A percentile compares a stretch with the other conserved stretches of the same genome.
Conservation (phyloP, 2,888 invertebrate species). For the Osmoderma eremita region DNA sequence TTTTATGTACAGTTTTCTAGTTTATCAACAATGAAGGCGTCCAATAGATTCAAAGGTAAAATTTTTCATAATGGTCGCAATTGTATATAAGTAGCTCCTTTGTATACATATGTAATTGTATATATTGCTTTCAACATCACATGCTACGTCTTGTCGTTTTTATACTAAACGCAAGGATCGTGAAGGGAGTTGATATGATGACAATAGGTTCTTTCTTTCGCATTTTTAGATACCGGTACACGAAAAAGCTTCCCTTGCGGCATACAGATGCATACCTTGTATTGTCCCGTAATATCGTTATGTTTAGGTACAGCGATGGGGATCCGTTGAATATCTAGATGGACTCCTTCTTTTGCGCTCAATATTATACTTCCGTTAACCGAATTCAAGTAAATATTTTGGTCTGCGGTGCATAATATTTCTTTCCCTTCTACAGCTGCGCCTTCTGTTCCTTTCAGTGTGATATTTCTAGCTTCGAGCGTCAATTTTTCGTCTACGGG, state of each 20-base stretch:
- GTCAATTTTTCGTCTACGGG: conserved; percentile 75
- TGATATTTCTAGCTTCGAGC: conserved; percentile 72
- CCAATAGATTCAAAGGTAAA: too few relatives aligned
- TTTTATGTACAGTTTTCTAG: too few relatives aligned
- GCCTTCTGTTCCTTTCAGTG: conserved; percentile 83
- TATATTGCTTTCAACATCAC: conserved; percentile 1
- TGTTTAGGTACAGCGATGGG: conserved; percentile 71
- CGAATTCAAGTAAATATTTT: conserved; percentile 80
- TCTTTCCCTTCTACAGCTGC: conserved; percentile 77
- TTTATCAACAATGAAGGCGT: too few relatives aligned
- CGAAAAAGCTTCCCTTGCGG: conserved; percentile 86
- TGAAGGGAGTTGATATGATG: conserved; percentile 70
- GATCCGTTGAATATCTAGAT: conserved; percentile 75
- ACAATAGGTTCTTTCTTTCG: conserved; percentile 67
- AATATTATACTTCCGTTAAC: conserved; percentile 79
- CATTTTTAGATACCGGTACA: conserved; percentile 75
- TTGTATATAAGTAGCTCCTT: too few relatives aligned
- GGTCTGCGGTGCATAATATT: conserved; percentile 80
- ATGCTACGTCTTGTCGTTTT: not conserved
- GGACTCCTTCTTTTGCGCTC: conserved; percentile 76
- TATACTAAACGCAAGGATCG: conserved; percentile 72
- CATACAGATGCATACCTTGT: conserved; percentile 91
- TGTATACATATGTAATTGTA: too few relatives aligned
- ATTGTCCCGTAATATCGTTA: conserved; percentile 69
- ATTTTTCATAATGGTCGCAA: too few relatives aligned